These are phyloP conservation scores for Halisarca cf. caerulea DNA, from an alignment of 37 sponge, comb jelly and placozoan species.

Conservation along the genomic window DNA sequence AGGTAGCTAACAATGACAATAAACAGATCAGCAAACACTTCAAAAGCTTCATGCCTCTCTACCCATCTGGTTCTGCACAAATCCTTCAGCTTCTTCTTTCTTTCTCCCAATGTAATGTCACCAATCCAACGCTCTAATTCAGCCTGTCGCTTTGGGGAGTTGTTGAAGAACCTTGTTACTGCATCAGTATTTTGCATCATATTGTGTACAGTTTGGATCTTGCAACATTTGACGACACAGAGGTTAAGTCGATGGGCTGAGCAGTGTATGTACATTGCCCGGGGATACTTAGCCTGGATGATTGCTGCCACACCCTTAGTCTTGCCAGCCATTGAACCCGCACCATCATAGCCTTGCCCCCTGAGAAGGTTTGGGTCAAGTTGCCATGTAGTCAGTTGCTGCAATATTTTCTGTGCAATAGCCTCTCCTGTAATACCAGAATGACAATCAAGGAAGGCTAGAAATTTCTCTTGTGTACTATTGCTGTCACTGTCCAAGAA, in stretches of 20 bases:
- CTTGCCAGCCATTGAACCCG: constrained; percentile 47
- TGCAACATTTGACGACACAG: constrained; percentile 57
- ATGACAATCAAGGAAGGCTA: neutral
- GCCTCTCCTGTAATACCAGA: constrained; percentile 12
- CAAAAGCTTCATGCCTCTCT: constrained; percentile 27
- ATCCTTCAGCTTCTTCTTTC: neutral
- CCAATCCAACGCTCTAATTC: neutral
- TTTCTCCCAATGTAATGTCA: neutral
- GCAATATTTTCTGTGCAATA: neutral
- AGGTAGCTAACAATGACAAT: neutral
- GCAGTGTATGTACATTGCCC: neutral
- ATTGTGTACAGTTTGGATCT: constrained; percentile 30
- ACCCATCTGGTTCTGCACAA: constrained; percentile 11
- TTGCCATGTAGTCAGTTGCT: constrained; percentile 31
- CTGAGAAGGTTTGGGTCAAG: constrained; percentile 2
- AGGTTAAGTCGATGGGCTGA: constrained; percentile 31
- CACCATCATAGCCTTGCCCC: constrained; percentile 55
- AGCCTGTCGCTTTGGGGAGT: constrained; percentile 14
- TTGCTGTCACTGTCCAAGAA: neutral
- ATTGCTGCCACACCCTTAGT: constrained; percentile 45
- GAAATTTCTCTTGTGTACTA: neutral
- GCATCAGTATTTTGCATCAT: constrained; percentile 41
- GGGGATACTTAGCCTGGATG: constrained; percentile 28
- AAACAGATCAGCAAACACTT: constrained; percentile 4
- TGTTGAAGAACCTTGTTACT: constrained; percentile 8